Percentiles rank a stretch among this genome's conserved stretches.
These are phyloP conservation scores for Neotoxoptera formosana DNA, from an alignment of 1,140 invertebrate species.

Conservation along the genomic window DNA sequence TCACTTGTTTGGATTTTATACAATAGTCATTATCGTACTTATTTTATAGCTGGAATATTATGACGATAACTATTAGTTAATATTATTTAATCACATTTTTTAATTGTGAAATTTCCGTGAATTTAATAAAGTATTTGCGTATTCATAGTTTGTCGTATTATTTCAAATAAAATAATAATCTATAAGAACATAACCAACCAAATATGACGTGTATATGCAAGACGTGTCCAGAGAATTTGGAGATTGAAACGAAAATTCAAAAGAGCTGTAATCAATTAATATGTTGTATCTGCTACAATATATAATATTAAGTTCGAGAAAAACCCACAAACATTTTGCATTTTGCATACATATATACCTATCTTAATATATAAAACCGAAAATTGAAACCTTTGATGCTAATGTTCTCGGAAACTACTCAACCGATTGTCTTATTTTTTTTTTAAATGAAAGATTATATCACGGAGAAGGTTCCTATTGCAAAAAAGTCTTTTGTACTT, in stretches of 20 bases:
- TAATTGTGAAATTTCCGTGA: background rate
- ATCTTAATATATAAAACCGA: too few relatives aligned
- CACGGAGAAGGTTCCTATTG: too few relatives aligned
- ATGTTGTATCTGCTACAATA: background rate
- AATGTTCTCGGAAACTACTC: too few relatives aligned
- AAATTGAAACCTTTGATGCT: too few relatives aligned
- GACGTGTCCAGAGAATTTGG: background rate
- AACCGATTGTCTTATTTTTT: too few relatives aligned
- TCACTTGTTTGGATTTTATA: background rate
- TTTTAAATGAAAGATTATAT: too few relatives aligned
- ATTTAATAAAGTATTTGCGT: background rate
- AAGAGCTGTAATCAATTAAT: background rate
- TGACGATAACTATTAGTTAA: background rate
- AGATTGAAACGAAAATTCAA: background rate
- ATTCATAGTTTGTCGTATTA: too few relatives aligned
- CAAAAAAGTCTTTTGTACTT: too few relatives aligned
- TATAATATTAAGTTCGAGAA: background rate
- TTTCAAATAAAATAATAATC: too few relatives aligned
- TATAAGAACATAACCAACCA: background rate
- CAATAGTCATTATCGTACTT: background rate
- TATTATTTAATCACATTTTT: background rate
- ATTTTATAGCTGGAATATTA: background rate
- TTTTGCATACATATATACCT: too few relatives aligned
- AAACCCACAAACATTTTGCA: background rate
- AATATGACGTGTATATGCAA: background rate